Percentiles rank a stretch among this genome's conserved stretches.
Conservation (phyloP, 64 coral and sea anemone genomes). For the Actinia tenebrosa region DNA sequence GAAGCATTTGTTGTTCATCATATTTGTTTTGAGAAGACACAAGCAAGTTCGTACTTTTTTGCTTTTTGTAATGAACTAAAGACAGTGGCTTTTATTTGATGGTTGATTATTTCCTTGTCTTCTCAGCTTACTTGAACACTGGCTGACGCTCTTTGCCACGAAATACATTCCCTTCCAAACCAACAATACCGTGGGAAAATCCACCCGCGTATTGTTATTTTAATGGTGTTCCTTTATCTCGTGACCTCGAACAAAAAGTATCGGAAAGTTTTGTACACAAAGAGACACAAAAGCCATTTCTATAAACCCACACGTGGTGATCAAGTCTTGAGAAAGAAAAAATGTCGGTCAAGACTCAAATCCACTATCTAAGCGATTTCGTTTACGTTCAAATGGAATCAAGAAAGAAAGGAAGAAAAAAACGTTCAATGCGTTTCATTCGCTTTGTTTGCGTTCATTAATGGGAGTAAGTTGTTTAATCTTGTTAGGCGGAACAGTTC, state of each 20-base stretch:
- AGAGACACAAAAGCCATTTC: slow-evolving; percentile 19
- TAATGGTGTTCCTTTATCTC: slow-evolving; percentile 28
- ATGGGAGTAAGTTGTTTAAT: not conserved
- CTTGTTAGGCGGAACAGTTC: slow-evolving; percentile 15
- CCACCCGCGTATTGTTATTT: not conserved
- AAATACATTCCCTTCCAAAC: slow-evolving; percentile 11
- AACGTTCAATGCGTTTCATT: not conserved
- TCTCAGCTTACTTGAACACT: slow-evolving; percentile 1
- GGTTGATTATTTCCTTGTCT: not conserved
- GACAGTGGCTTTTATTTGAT: not conserved
- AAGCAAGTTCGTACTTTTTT: not conserved
- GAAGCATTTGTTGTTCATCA: not conserved
- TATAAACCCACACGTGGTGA: slow-evolving; percentile 22
- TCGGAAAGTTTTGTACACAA: slow-evolving; percentile 34
- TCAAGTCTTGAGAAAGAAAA: slow-evolving; percentile 6
- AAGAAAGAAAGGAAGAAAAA: not conserved
- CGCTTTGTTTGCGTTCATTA: not conserved
- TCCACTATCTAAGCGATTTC: not conserved
- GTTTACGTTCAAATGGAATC: not conserved
- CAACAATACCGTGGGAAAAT: slow-evolving; percentile 34
- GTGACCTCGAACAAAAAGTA: slow-evolving; percentile 36
- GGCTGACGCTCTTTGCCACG: slow-evolving; percentile 9
- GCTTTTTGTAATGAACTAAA: not conserved
- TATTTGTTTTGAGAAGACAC: not conserved
- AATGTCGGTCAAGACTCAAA: slow-evolving; percentile 13